A percentile compares a stretch with the other conserved stretches of the same genome.
These are phyloP conservation scores for Neosilurus mollespiculum DNA, from an alignment of 2,797 vertebrate species.

Conservation along the genomic window DNA sequence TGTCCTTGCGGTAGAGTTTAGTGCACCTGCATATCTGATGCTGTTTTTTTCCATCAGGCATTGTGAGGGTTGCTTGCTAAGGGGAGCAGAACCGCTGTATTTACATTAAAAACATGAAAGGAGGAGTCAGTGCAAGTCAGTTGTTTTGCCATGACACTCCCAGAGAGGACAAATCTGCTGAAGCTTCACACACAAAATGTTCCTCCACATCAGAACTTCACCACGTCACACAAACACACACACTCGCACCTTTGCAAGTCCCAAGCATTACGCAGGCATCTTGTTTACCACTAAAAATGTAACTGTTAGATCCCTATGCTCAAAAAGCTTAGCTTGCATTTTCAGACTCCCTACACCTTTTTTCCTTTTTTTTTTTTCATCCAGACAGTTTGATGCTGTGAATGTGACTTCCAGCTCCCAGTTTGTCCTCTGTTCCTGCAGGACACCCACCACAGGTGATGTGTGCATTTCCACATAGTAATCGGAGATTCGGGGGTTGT, in stretches of 20 bases:
- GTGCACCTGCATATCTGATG: slow-evolving; percentile 19
- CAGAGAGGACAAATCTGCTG: slow-evolving; percentile 53
- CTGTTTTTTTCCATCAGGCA: slow-evolving; percentile 40
- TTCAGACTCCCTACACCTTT: slow-evolving; percentile 40
- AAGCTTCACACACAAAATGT: slow-evolving; percentile 53
- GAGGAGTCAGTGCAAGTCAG: slow-evolving; percentile 44
- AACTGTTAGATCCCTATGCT: slow-evolving; percentile 33
- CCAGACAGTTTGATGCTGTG: neutral
- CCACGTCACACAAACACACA: slow-evolving; percentile 31
- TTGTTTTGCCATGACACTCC: slow-evolving; percentile 57
- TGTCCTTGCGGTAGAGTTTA: slow-evolving; percentile 26
- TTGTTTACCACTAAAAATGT: slow-evolving; percentile 53
- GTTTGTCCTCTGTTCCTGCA: slow-evolving; percentile 33
- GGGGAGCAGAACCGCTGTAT: slow-evolving; percentile 44
- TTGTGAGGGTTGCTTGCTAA: slow-evolving; percentile 36
- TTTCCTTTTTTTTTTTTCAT: neutral
- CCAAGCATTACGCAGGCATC: slow-evolving; percentile 42
- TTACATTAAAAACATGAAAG: slow-evolving; percentile 56
- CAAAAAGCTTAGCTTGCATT: slow-evolving; percentile 46
- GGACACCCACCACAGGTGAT: slow-evolving; percentile 27
- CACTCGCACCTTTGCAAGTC: slow-evolving; percentile 10
- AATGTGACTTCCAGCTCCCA: slow-evolving; percentile 44
- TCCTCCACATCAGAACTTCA: slow-evolving; percentile 43
- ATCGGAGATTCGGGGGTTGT: slow-evolving; percentile 28
- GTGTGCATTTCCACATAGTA: slow-evolving; percentile 40